A percentile compares a stretch with the other conserved stretches of the same genome.
These are phyloP conservation scores for Sarcoramphus papa DNA, from an alignment of 2,797 vertebrate species.

Conservation along the genomic window DNA sequence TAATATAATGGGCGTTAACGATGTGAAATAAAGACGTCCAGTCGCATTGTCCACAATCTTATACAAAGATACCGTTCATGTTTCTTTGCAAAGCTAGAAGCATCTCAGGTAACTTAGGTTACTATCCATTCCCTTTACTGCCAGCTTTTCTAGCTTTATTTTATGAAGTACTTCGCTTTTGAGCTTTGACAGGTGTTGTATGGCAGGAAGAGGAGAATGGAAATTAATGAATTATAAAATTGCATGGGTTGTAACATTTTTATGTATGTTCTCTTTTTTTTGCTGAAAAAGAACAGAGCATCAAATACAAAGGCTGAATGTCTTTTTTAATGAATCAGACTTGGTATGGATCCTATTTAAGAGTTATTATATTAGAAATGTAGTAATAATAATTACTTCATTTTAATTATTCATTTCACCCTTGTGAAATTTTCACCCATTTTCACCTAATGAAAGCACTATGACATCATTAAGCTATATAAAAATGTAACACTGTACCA, in stretches of 20 bases:
- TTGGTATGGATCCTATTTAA: background rate
- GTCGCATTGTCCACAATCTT: background rate
- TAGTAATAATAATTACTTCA: conserved; percentile 42
- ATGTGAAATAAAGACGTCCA: background rate
- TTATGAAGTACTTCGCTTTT: conserved; percentile 26
- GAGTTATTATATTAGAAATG: conserved; percentile 31
- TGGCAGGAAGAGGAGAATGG: background rate
- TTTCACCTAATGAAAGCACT: background rate
- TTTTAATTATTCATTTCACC: conserved; percentile 59
- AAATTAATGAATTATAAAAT: conserved; percentile 51
- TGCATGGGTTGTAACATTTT: background rate
- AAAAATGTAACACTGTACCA: conserved; percentile 4
- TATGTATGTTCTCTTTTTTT: background rate
- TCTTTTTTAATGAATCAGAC: conserved; percentile 42
- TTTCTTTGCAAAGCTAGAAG: background rate
- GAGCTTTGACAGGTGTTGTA: background rate
- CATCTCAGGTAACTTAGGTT: background rate
- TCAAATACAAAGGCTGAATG: background rate
- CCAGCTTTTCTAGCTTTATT: background rate
- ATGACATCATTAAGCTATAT: conserved; percentile 42
- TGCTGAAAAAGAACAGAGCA: conserved; percentile 27
- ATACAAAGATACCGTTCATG: background rate
- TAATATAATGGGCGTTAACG: background rate
- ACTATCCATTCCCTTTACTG: background rate
- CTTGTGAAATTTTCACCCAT: background rate